Evolutionary conservation across 2,888 invertebrate genomes (phyloP).

Genomic region (Drosophila tripunctata): DNA sequence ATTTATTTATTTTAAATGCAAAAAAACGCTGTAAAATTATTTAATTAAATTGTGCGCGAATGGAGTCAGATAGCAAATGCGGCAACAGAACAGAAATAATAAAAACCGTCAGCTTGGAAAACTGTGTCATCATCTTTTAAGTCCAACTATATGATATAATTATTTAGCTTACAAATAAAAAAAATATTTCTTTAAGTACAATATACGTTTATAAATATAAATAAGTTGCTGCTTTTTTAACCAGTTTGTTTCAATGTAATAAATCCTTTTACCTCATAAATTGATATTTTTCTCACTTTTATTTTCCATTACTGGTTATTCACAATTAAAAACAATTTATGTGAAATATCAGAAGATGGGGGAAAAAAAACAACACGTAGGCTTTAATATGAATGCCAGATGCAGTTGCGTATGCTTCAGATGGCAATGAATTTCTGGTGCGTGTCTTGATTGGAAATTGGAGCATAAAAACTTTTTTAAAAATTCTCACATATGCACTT

Average conservation of each 20-base stretch:
- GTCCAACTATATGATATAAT: too few relatives aligned
- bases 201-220: background rate
- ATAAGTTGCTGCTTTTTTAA: background rate
- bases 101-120: constrained; percentile 47
- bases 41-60: constrained; percentile 66
- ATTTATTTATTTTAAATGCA: constrained; percentile 12
- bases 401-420: constrained; percentile 68
- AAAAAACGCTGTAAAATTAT: constrained; percentile 50
- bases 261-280: too few relatives aligned
- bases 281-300: too few relatives aligned
- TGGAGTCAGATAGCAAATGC: constrained; percentile 46
- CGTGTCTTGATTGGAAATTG: constrained; percentile 78
- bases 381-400: constrained; percentile 28
- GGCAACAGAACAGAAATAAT: constrained; percentile 24
- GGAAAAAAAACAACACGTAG: constrained; percentile 15
- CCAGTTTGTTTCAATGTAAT: too few relatives aligned
- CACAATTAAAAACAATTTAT: background rate
- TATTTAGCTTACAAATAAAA: background rate
- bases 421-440: constrained; percentile 79
- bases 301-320: background rate
- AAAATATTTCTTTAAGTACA: background rate
- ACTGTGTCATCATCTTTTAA: constrained; percentile 32
- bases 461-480: constrained; percentile 75
- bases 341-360: constrained; percentile 8
- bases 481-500: constrained; percentile 32